Evolutionary conservation across 2,888 invertebrate species (phyloP), one percentile per base, ranked within the genome.

Genomic region (Apocheima hispidaria): DNA sequence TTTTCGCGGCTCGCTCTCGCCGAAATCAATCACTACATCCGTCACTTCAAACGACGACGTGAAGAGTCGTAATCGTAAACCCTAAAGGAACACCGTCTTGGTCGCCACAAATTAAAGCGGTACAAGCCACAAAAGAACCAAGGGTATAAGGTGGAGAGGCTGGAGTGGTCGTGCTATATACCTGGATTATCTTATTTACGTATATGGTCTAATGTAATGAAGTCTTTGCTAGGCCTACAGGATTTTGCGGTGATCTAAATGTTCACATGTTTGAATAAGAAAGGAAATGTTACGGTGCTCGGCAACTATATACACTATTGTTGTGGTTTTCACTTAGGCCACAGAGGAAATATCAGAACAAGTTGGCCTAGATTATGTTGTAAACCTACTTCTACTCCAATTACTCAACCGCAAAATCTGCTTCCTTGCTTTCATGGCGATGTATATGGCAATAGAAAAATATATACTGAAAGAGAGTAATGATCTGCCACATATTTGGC

Each of bases 41-140:
- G 43, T 23, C 35, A 23, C 7, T 21, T 40, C 10, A 16, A 62
- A 55, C 21, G 57, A 55, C 21, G 57, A 18, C 51, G 1, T 26
- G 50, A 18, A 46, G 18, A 50, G 38, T 53, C 43, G 49, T 59
- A 59, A 65, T 60, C 43, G 49, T 60, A 58, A 63, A 63, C 35
- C 44, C 28, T 21, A 20, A 38, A 28, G 38, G 2, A 58, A 28
- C 4, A 18, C 46, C 30, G 20, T 35, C 46, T 50, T 38, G 43
- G 40, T 18, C 35, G 58, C 51, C 50, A 49, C 52, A 59, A 63
- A 59, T 26, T 35, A 43, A 20, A 35, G 44, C 60, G 51, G 56
- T 44, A 20, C 23, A 21, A 2, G 44, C 16, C 18, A 44, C 23
- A 44, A 44, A 44, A 10, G 26, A 44, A 41, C 26, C 28, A 5